Conservation (phyloP, 1,140 invertebrate species). For the Drosophila willistoni region DNA sequence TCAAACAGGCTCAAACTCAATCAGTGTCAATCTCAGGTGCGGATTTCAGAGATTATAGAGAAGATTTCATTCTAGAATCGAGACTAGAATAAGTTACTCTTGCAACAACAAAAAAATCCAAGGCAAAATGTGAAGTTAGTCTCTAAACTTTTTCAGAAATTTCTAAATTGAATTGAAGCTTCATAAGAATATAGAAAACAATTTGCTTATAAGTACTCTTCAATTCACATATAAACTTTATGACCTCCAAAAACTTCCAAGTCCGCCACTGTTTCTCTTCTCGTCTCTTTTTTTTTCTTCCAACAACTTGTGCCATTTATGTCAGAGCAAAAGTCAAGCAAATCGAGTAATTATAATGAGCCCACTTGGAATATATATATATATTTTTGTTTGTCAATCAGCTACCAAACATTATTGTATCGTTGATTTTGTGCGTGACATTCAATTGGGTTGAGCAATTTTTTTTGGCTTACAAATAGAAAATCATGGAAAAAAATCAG, state of each 20-base stretch:
- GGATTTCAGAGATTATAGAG: no score
- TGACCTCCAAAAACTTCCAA: background rate
- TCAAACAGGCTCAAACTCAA: conserved; percentile 23
- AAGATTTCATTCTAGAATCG: no score
- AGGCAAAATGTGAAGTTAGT: no score
- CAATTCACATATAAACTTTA: no score
- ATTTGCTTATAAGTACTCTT: no score
- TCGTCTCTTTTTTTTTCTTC: conserved; percentile 4
- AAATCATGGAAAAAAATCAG: conserved; percentile 49
- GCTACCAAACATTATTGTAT: conserved; percentile 29
- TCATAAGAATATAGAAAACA: no score
- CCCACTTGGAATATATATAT: conserved; percentile 44
- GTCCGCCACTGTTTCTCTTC: conserved; percentile 1
- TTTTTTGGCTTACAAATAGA: conserved; percentile 57
- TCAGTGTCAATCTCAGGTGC: background rate
- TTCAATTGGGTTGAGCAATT: conserved; percentile 61
- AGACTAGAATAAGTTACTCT: no score
- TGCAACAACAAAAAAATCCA: no score
- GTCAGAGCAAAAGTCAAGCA: conserved; percentile 41
- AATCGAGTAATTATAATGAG: conserved; percentile 56
- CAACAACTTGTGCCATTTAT: conserved; percentile 48
- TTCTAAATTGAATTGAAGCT: no score
- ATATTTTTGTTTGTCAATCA: conserved; percentile 57
- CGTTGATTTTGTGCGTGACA: conserved; percentile 56
- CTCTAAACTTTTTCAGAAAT: no score